Conservation (phyloP, 2,797 vertebrate genomes). For the Allobates femoralis region DNA sequence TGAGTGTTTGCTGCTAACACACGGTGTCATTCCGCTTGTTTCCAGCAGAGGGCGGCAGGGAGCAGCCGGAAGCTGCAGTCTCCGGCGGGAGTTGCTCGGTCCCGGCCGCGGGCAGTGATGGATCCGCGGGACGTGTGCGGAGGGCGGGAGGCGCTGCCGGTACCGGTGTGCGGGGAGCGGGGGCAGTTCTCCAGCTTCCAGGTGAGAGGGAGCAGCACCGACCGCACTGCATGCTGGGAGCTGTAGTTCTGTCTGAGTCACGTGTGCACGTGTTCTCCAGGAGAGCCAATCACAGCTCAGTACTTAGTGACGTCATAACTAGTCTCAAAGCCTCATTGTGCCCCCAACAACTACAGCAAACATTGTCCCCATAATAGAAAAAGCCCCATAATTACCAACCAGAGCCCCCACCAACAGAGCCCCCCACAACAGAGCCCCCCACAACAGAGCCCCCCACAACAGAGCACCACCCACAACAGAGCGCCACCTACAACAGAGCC, state of each 20-base stretch:
- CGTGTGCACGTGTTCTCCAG: neutral
- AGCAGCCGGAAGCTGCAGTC: neutral
- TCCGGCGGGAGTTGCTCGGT: neutral
- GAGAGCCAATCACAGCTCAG: neutral
- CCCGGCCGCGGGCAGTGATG: neutral
- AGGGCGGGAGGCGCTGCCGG: slow-evolving; percentile 30
- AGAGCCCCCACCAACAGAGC: no score
- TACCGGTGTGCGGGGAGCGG: slow-evolving; percentile 32
- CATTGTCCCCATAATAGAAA: no score
- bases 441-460: no score
- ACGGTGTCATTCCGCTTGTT: neutral
- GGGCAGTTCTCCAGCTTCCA: slow-evolving; percentile 20
- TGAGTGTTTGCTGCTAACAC: neutral
- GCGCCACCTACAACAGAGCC: no score
- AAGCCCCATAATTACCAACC: no score
- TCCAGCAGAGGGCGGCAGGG: slow-evolving; percentile 19
- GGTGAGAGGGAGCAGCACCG: slow-evolving; percentile 20
- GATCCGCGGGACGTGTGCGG: slow-evolving; percentile 8
- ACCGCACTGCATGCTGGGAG: neutral
- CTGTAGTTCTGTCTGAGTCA: neutral
- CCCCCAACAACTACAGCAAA: neutral
- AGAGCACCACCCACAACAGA: no score
- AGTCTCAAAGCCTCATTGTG: neutral
- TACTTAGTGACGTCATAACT: neutral
- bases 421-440: no score